Evolutionary conservation across 1,140 invertebrate genomes (phyloP), one percentile per base, ranked within the genome.

Genomic region (Hyphantria cunea): DNA sequence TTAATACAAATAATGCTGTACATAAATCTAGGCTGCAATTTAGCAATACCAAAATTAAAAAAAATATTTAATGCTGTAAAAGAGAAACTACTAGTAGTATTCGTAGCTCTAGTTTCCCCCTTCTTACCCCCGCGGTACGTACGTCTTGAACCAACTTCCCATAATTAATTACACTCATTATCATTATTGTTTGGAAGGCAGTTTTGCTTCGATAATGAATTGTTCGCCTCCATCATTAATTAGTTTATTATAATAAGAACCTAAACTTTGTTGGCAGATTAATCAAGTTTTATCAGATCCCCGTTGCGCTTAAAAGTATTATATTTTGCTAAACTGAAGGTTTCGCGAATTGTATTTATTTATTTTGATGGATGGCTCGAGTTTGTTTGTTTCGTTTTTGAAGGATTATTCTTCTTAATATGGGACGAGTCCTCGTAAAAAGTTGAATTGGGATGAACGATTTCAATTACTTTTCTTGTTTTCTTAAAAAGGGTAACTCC

Each of bases 111-210:
- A n/a, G 53, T 32, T 50, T 17, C 39, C 71, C 64, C 72, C 59
- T 53, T 47, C 71, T 64, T 51, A 68, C 76, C 70, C 69, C 72
- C 78, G 65, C 72, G 74, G 80, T 82, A 82, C 88, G 80, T 81
- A 83, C 88, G 84, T 88, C 88, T 90, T 83, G 80, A 83, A 88
- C 82, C 82, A 90, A 90, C 83, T 90, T 90, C 86, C 83, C 84
- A 89, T 90, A 90, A 90, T 90, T 90, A 90, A 90, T 90, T 87
- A 90, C 78, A 83, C 86, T 89, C 86, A 90, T 90, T 90, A 90
- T 90, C 86, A 90, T 90, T 90, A 90, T 90, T 90, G 88, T 90
- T 90, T 80, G 75, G 84, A 90, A 90, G 88, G 86, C 88, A 90
- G 85, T 90, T 89, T 87, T 86, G 88, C 84, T 82, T 84, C 86